Base-by-base conservation (phyloP, 2,888 invertebrate species). In the Hydrotaea diabolus region DNA sequence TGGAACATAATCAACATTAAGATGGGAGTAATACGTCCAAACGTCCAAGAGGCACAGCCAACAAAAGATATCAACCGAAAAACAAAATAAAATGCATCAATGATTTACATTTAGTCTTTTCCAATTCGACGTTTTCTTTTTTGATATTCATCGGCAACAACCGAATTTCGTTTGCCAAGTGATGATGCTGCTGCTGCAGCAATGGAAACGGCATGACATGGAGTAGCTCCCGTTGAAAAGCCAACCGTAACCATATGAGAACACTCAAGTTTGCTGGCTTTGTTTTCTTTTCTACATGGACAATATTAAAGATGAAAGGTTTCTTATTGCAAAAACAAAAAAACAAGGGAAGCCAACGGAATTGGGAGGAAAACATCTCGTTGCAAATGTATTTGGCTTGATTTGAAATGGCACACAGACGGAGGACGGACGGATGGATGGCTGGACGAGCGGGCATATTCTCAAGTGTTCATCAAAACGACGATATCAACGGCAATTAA, bases 81-180 rank as follows among this genome's bases (percentile, higher is more conserved):
- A 66, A n/a, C n/a, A 9, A 19, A 75, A 74, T 78, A 31, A 78
- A 82, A 75, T 79, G 75, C 82, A 55, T 78, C 71, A 64, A 62
- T 78, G 71, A 55, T 62, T 71, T 71, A 19, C 59, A 69, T 80
- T 57, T 26, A 39, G 53, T 13, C 39, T 39, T 39, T 39, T 13
- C 36, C n/a, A n/a, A n/a, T n/a, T 31, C 31, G 2, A 21, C 19
- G 3, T 3, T n/a, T 39, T 43, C 66, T 15, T 23, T 23, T 7
- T 59, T 59, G 31, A 2, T 59, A 59, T 59, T 59, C 26, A 31
- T 62, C 11, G 3, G 62, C 62, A 36, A 17, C 26, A 62, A 7
- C 31, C 26, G 31, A 59, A 62, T 31, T 62, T 62, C 36, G n/a
- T n/a, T 62, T 62, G 62, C 62, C 62, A 62, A 62, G 36, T 1